Base-by-base conservation (phyloP, 1,140 invertebrate species). In the Bombus consobrinus region DNA sequence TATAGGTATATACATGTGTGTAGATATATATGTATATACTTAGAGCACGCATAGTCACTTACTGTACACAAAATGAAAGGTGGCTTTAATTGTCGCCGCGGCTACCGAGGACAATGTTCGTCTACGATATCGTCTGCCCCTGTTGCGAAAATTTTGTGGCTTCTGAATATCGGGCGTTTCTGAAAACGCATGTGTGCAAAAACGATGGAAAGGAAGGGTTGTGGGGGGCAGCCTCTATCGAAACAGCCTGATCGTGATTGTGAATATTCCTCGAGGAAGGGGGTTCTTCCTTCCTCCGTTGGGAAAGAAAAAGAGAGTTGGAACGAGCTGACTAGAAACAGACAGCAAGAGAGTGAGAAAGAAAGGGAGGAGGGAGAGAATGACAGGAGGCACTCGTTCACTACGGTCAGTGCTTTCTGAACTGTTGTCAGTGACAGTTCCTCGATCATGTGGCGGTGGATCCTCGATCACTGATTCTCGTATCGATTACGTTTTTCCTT, bases 41-140 rank as follows among this genome's bases (percentile, higher is more conserved):
- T 71, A 25, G 93, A 62, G 92, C 93, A 87, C 59, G 8, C 37
- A 93, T 92, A 92, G 93, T 87, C 92, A 88, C 92, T 88, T 91
- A 95, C 94, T 95, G 93, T 95, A 94, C 92, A 94, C 93, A 94
- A 95, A 95, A 95, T 94, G 94, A 95, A 95, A 95, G 94, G 94
- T 91, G 90, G 79, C 90, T 94, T 85, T 95, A 95, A 95, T 95
- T 94, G 93, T 93, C 91, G 80, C 88, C 47, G 22, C 12, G 57
- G n/a, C 15, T 57, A 41, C 25, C 34, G 37, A 72, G 53, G 77
- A 75, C 47, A 72, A 78, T 53, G 41, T 53, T 57, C 39, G 83
- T 69, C 71, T n/a, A 74, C 64, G 47, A 28, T 53, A 13, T 25
- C 25, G 71, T 73, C 28, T 32, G n/a, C 13, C 53, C 2, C 53